Evolutionary conservation across 2,888 invertebrate genomes (phyloP), one percentile per base, ranked within the genome.

Genomic region (Thymelicus sylvestris): DNA sequence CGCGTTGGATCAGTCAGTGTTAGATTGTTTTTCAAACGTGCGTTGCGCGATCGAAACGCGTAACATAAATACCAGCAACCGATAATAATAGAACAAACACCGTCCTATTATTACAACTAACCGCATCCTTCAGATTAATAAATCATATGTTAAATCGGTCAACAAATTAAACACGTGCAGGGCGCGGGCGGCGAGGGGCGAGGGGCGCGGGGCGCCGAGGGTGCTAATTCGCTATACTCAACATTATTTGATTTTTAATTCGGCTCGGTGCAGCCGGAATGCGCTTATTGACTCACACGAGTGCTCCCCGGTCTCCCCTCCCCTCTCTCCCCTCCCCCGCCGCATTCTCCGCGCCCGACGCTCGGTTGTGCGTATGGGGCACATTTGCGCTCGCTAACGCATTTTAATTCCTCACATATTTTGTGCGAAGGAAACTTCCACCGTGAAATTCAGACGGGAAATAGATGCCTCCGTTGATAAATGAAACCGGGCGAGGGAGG

Each of bases 231-330:
- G 89, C 85, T 83, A 83, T 86, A 85, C 88, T 86, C 88, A 87
- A 87, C 88, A 91, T 92, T 93, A 92, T 93, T 93, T 92, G 92
- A 93, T 93, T 92, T 92, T 88, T 87, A 91, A 92, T 92, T 91
- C 81, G 88, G 75, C 84, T 76, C 89, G 86, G 83, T 81, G 86
- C 86, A 83, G 81, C 81, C 79, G 91, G 89, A 88, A 90, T 91
- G 89, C 83, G 85, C 87, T 90, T 88, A 91, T 90, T 89, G 88
- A 91, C 83, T 89, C 44, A 44, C 44, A 44, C 44, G 44, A 44
- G 44, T 44, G 44, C 44, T 12, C 44, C 10, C 44, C 44, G 44
- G 4, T 12, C 44, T 12, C 44, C 44, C 10, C 44, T 6, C 41
- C 0, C 7, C 41, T 1, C 77, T 65, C 62, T 69, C 66, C 41